Conservation (phyloP, 2,797 vertebrate genomes). For the Fistularia tabacaria region DNA sequence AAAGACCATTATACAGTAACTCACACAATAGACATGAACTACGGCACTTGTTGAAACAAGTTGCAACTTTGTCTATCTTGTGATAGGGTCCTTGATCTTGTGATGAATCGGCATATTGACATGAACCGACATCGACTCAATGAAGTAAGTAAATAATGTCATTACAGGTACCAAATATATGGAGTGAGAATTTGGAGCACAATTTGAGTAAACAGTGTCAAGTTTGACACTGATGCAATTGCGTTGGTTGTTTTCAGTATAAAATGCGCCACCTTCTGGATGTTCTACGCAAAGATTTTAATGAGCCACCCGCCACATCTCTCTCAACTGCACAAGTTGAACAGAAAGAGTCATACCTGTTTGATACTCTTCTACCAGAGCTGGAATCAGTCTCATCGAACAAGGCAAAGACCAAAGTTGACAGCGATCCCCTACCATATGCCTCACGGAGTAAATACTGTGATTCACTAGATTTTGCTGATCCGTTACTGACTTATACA, state of each 20-base stretch:
- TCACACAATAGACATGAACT: too few relatives aligned
- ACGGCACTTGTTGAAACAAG: too few relatives aligned
- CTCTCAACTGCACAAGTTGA: conserved; percentile 21
- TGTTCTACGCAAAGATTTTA: conserved; percentile 79
- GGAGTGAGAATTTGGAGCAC: neutral
- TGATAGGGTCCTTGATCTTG: conserved; percentile 79
- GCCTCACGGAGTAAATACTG: conserved; percentile 32
- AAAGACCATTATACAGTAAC: too few relatives aligned
- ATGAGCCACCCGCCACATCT: conserved; percentile 50
- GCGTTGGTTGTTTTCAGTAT: conserved; percentile 65
- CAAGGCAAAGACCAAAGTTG: conserved; percentile 37
- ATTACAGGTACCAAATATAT: neutral
- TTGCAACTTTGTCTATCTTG: conserved; percentile 20
- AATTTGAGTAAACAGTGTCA: neutral
- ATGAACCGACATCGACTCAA: conserved; percentile 84
- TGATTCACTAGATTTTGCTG: conserved; percentile 16
- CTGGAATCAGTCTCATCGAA: conserved; percentile 26
- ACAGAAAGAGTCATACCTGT: conserved; percentile 23
- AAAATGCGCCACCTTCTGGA: conserved; percentile 91
- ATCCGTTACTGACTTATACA: conserved; percentile 26
- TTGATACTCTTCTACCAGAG: conserved; percentile 32
- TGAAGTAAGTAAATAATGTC: conserved; percentile 72
- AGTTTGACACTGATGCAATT: neutral
- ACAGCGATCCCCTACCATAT: conserved; percentile 23
- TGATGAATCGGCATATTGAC: conserved; percentile 85